Percentiles rank a stretch among this genome's conserved stretches.
phyloP scores from a whole-genome alignment of 2,888 invertebrate species.

The Hirtodrosophila cameraria region DNA sequence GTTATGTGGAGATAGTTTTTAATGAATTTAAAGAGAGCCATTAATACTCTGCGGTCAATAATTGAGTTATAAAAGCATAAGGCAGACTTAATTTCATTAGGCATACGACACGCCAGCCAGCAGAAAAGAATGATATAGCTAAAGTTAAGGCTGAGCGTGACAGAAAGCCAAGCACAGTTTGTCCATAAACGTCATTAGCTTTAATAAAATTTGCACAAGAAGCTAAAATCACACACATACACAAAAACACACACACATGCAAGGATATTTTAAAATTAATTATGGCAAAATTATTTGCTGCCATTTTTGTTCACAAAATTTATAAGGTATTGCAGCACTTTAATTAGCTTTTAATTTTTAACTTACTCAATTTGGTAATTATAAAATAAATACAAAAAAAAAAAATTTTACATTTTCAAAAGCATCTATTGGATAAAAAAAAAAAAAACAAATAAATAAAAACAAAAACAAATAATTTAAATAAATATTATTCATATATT shows the following conservation, averaged over 20 bases:
- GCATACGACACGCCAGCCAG: slow-evolving; percentile 62
- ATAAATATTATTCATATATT: slow-evolving; percentile 57
- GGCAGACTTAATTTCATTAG: slow-evolving; percentile 61
- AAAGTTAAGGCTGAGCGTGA: neutral
- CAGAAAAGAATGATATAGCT: slow-evolving; percentile 11
- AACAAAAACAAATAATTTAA: slow-evolving; percentile 34
- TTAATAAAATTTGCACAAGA: slow-evolving; percentile 69
- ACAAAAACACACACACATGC: slow-evolving; percentile 1
- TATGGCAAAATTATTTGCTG: slow-evolving; percentile 32
- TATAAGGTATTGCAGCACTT: slow-evolving; percentile 11
- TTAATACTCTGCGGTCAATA: slow-evolving; percentile 39
- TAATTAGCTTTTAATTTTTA: too few relatives aligned
- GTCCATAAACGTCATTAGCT: slow-evolving; percentile 66
- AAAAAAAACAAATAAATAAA: slow-evolving; percentile 31
- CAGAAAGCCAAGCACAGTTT: slow-evolving; percentile 47
- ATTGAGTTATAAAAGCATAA: slow-evolving; percentile 63
- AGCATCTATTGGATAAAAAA: slow-evolving; percentile 23
- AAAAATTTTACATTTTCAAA: neutral
- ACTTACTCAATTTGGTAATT: too few relatives aligned
- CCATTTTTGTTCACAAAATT: neutral
- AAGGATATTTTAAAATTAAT: slow-evolving; percentile 37
- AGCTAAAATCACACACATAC: slow-evolving; percentile 22
- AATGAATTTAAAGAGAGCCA: slow-evolving; percentile 59
- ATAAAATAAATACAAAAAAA: neutral
- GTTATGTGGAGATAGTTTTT: slow-evolving; percentile 40